These are phyloP conservation scores for Bombyx mandarina DNA, from an alignment of 1,140 invertebrate genomes.

Conservation along the genomic window DNA sequence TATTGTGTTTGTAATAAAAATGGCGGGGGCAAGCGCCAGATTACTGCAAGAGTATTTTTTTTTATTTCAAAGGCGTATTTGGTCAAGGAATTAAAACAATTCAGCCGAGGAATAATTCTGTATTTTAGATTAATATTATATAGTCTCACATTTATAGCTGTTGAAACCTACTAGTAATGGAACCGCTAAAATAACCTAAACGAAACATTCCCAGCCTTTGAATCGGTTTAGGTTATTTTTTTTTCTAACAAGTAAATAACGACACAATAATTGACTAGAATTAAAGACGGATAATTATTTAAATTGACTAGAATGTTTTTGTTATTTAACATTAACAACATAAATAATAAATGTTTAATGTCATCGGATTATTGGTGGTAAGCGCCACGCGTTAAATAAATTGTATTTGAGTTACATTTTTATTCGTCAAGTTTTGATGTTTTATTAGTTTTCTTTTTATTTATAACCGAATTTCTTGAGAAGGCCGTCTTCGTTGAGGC, in stretches of 20 bases:
- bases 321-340: not conserved
- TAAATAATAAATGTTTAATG: not conserved
- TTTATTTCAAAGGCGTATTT: not conserved
- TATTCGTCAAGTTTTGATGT: not conserved
- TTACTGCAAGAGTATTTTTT: no score
- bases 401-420: not conserved
- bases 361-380: not conserved
- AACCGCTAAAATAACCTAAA: no score
- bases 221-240: no score
- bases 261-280: constrained; percentile 30
- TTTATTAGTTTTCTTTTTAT: constrained; percentile 20
- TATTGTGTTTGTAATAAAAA: no score
- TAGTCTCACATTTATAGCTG: not conserved
- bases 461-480: constrained; percentile 52
- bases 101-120: constrained; percentile 23
- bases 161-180: no score
- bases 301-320: constrained; percentile 2
- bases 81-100: constrained; percentile 15
- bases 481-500: constrained; percentile 35
- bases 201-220: no score
- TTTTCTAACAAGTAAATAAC: no score
- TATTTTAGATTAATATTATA: constrained; percentile 19
- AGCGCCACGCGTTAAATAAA: not conserved
- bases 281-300: constrained; percentile 9
- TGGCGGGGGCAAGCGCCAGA: no score